A percentile compares a stretch with the other conserved stretches of the same genome.
These are phyloP conservation scores for Gambusia holbrooki DNA, from an alignment of 2,113 vertebrate genomes.

Conservation along the genomic window DNA sequence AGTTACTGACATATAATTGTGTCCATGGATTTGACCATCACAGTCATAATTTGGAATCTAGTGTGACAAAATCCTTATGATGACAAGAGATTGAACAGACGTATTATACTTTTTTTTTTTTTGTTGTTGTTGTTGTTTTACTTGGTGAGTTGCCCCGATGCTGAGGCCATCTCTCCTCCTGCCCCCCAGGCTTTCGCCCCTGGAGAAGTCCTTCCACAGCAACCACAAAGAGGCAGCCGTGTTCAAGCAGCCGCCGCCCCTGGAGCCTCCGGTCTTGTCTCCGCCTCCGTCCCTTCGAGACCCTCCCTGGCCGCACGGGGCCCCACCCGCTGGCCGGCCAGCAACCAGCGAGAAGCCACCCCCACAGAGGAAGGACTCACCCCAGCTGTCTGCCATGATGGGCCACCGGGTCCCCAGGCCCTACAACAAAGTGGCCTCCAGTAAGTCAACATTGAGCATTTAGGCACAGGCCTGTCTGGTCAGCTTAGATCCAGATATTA, in stretches of 20 bases:
- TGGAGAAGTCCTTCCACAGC: slow-evolving; percentile 86
- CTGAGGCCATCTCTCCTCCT: not conserved
- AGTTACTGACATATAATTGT: no score
- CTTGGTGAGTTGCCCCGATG: not conserved
- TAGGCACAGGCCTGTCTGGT: not conserved
- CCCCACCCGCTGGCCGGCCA: slow-evolving; percentile 59
- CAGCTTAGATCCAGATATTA: no score
- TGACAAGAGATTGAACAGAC: no score
- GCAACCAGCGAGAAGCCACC: slow-evolving; percentile 62
- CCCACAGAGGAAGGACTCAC: slow-evolving; percentile 77
- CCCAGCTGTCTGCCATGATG: slow-evolving; percentile 45
- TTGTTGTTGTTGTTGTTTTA: not conserved
- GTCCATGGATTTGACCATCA: no score
- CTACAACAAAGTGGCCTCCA: slow-evolving; percentile 88
- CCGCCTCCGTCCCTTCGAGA: slow-evolving; percentile 80
- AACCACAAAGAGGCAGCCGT: slow-evolving; percentile 83
- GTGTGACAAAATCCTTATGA: no score
- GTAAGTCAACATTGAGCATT: slow-evolving; percentile 78
- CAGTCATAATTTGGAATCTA: no score
- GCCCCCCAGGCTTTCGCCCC: slow-evolving; percentile 83
- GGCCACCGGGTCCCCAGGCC: slow-evolving; percentile 78
- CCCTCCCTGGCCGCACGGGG: slow-evolving; percentile 78
- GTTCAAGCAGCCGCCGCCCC: slow-evolving; percentile 83
- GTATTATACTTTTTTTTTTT: no score
- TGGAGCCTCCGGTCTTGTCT: slow-evolving; percentile 76